Evolutionary conservation across 2,797 vertebrate genomes (phyloP).

Genomic region (Gephyroberyx darwinii): DNA sequence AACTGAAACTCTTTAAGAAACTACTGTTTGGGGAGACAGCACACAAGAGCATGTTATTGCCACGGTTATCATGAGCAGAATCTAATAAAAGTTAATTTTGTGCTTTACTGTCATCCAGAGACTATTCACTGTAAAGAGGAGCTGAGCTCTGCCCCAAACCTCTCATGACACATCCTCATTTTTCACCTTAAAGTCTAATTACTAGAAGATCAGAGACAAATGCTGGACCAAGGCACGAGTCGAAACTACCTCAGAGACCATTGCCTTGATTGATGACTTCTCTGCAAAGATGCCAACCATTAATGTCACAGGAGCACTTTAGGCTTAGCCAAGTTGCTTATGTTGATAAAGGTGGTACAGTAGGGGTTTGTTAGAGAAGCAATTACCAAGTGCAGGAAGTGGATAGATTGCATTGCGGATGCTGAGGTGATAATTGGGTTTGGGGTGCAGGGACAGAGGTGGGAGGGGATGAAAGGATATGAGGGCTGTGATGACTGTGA

Average conservation of each 20-base stretch:
- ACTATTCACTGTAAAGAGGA: constrained; percentile 67
- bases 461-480: constrained; percentile 84
- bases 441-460: constrained; percentile 46
- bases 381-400: constrained; percentile 64
- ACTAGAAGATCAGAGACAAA: constrained; percentile 63
- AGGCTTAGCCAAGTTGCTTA: constrained; percentile 46
- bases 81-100: constrained; percentile 61
- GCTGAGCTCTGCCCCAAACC: constrained; percentile 46
- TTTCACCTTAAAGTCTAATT: constrained; percentile 67
- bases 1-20: constrained; percentile 29
- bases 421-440: constrained; percentile 74
- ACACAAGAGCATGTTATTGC: constrained; percentile 43
- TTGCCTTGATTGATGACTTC: constrained; percentile 71
- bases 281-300: constrained; percentile 34
- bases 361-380: constrained; percentile 60
- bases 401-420: constrained; percentile 61
- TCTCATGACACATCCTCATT: constrained; percentile 49
- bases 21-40: constrained; percentile 16
- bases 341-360: constrained; percentile 67
- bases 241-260: constrained; percentile 60
- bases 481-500: constrained; percentile 86
- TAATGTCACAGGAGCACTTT: constrained; percentile 55
- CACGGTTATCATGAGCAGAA: constrained; percentile 50
- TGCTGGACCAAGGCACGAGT: constrained; percentile 54
- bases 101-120: constrained; percentile 45